Evolutionary conservation across 2,888 invertebrate species (phyloP), one percentile per base, ranked within the genome.

Genomic region (Sphaerophoria taeniata): DNA sequence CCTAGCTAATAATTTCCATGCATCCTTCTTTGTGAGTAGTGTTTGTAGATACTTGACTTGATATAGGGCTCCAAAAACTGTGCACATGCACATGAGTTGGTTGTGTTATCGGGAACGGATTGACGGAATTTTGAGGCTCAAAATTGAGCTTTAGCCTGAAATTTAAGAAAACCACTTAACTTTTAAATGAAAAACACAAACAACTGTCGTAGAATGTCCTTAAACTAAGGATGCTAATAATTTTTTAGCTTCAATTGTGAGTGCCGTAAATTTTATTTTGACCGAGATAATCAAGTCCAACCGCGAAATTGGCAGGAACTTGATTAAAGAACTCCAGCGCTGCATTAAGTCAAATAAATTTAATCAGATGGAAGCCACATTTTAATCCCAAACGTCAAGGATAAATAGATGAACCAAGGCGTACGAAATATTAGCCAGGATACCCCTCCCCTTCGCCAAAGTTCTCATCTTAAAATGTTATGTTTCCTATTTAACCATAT

Each of bases 401-500:
- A 69, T 58, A 56, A 61, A 61, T 51, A 51, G 16, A 34, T 14
- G 34, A 81, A 79, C 79, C 79, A 84, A 75, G 72, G 47, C 67
- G 9, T 43, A 47, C 24, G 56, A 65, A 53, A 65, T 34, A 75
- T 39, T 34, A 49, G 39, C 34, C 55, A 51, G 43, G 34, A 71
- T 67, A 53, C 71, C 14, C 55, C 45, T 33, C n/a, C 24, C 14
- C 55, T 43, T 33, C n/a, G n/a, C 14, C 9, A 51, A 77, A 47
- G 12, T 31, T 3, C 31, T 73, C 45, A 51, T 9, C 24, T 81
- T 81, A 77, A 76, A 85, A 77, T 77, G 58, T 24, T 24, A 24
- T 63, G 43, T 43, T 43, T 81, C 24, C 80, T 73, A 77, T 81
- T 81, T 81, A 85, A 85, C 85, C 81, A 73, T 75, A 85, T 85